phyloP scores from a whole-genome alignment of 2,797 vertebrate species.

The Carduelis carduelis region DNA sequence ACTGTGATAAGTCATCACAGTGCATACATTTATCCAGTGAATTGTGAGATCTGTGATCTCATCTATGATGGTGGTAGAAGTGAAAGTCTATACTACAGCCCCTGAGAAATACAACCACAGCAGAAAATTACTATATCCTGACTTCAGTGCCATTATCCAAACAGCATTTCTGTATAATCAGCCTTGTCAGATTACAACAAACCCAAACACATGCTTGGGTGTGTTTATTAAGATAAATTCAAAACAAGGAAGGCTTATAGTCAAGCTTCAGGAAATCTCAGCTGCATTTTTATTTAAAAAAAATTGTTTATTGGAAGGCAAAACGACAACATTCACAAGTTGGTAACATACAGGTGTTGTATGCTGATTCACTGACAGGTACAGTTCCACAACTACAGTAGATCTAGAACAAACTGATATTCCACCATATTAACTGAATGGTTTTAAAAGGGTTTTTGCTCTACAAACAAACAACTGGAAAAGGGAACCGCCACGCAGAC shows the following conservation, averaged over 20 bases:
- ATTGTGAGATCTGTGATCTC: neutral
- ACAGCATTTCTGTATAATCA: neutral
- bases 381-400: slow-evolving; percentile 69
- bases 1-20: accelerated
- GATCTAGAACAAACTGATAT: slow-evolving; percentile 62
- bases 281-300: neutral
- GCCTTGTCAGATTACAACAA: neutral
- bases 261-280: neutral
- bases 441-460: slow-evolving; percentile 15
- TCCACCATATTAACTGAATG: slow-evolving; percentile 9
- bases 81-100: neutral
- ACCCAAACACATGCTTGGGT: neutral
- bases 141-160: neutral
- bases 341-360: slow-evolving; percentile 44
- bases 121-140: accelerated
- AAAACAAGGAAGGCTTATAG: neutral
- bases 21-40: accelerated
- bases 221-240: neutral
- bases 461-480: slow-evolving; percentile 31
- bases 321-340: slow-evolving; percentile 74
- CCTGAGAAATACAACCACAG: accelerated
- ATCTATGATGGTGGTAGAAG: accelerated
- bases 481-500: neutral
- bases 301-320: slow-evolving; percentile 76
- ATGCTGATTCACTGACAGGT: slow-evolving; percentile 51